Evolutionary conservation across 2,888 invertebrate genomes (phyloP), one percentile per base, ranked within the genome.

Genomic region (Acleris literana): DNA sequence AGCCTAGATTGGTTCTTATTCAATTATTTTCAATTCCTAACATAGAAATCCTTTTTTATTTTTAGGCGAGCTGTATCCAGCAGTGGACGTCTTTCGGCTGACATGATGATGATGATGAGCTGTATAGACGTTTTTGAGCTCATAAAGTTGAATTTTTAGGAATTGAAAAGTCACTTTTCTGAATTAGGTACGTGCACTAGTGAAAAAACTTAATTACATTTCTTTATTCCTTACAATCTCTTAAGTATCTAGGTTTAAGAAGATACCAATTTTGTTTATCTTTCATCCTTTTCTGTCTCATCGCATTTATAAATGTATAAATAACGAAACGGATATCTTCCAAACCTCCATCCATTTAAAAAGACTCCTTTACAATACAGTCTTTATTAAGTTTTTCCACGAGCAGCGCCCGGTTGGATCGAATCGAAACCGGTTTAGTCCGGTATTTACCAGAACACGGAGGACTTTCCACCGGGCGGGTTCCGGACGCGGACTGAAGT

Each of bases 391-490:
- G 60, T 60, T 57, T 68, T 64, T 44, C 69, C 60, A 56, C 60
- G 56, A 63, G 62, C 61, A 44, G 22, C 49, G 16, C 51, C 33
- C 43, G 17, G 54, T 39, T 33, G 22, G 33, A 54, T 55, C 65
- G 64, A 71, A 65, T 68, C 49, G 17, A 13, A 54, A 51, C 74
- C 69, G 61, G 67, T 71, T 61, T 7, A 2, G 18, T 43, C 62
- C 61, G 58, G 59, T 55, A 55, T 85, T 94, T 96, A 97, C 97
- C 97, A 97, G 83, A 97, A 95, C 53, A 94, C 95, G 62, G 97
- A 96, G 16, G 97, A 97, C 85, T 96, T 96, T 58, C 98, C 98
- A 74, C 98, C 98, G 2, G 98, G 98, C 9, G 98, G 98, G 93
- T 97, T 97, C 83, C 96, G 94, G 4, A 98, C 97, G 75, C 97